Base-by-base conservation (phyloP, 64 coral and sea anemone genomes). In the Pocillopora verrucosa region DNA sequence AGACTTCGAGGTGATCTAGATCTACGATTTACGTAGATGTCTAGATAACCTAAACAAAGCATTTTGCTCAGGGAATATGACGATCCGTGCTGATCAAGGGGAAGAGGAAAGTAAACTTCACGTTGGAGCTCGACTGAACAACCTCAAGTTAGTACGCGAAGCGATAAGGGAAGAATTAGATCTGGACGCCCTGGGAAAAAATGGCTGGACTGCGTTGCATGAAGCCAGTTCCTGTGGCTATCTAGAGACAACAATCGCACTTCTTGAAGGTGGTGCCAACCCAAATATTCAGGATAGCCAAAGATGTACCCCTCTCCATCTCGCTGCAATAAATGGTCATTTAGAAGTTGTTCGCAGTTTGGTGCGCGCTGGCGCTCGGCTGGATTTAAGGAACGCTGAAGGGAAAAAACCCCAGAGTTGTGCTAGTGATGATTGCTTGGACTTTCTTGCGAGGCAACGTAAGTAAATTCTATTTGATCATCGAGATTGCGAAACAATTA, bases 351-450 rank as follows among this genome's bases (percentile, higher is more conserved):
- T 94, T 17, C 73, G 93, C 87, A 86, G 93, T 73, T 58, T 96
- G 20, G 38, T 84, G 13, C 82, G 87, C 22, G 65, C 72, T 56
- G 95, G 95, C 24, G 95, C 95, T 22, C 79, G 81, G 1, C 26
- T 91, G 62, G 79, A 84, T 25, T 61, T 96, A 26, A 85, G 61
- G 34, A 93, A 96, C 67, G 61, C 37, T 2, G 83, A 90, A 30
- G 86, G 91, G 73, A 96, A 93, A 88, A 96, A 76, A 14, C 82
- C 95, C 10, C 89, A 93, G 75, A 76, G 93, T 59, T 82, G 89
- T 59, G 95, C 91, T 6, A 56, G 82, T 9, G 83, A 89, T 13
- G 76, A 93, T 35, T 96, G 91, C 58, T 93, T 77, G 45, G 59
- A 86, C 34, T 86, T 90, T 80, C 59, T 96, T 61, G 67, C 90